Base-by-base conservation (phyloP, 2,888 invertebrate species). In the Andrena minutula region DNA sequence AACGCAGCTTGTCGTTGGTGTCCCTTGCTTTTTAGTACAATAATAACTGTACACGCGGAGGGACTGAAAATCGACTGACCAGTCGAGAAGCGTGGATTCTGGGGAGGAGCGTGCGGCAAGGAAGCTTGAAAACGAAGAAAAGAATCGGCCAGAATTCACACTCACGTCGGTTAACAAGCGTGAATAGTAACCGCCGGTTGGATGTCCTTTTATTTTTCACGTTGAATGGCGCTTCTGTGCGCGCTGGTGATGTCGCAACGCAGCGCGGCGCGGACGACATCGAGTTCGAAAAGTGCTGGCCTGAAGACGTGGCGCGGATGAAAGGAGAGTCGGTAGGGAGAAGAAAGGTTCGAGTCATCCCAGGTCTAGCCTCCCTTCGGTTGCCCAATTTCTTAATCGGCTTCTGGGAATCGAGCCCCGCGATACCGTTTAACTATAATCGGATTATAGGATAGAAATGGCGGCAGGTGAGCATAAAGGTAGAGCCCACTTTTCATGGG, bases 31-130 rank as follows among this genome's bases (percentile, higher is more conserved):
- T 41, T 16, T 41, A 5, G 41, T 41, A 41, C 16, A 26, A 8
- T 56, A 26, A 84, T 88, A 87, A 89, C 87, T 83, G 86, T 85
- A 64, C 74, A 28, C 26, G 60, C 56, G 66, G 80, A 82, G 74
- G 83, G 66, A 70, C 79, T 75, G 80, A 79, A 85, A 87, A 87
- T 86, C 81, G 65, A 75, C 75, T 77, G 78, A 88, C 87, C 84
- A 74, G 56, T 28, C 66, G 30, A 30, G 75, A 82, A 74, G 72
- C 61, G 30, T 56, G 61, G 60, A 71, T 64, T 23, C 66, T 16
- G 16, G 68, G 16, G 41, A 35, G 53, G 56, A 51, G 68, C 60
- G 56, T 32, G 58, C 47, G 60, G 58, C 51, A 28, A 26, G 5
- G 41, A 47, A 7, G 61, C 28, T 23, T 7, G 49, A 30, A 60